These are phyloP conservation scores for Microtus pennsylvanicus DNA, from an alignment of 2,113 vertebrate genomes.

Conservation along the genomic window DNA sequence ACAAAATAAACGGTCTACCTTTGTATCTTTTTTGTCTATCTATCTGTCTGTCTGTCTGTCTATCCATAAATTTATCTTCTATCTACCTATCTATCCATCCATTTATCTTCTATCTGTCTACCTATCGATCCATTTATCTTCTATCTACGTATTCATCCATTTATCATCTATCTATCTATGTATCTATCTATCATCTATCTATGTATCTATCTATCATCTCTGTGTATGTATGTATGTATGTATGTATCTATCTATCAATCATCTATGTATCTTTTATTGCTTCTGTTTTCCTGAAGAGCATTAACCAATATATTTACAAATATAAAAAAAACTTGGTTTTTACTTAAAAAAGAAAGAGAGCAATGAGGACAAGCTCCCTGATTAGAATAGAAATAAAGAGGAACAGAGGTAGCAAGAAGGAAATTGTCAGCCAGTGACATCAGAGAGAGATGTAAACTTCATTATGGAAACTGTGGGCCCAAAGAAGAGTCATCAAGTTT, in stretches of 20 bases:
- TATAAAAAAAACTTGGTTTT: background rate
- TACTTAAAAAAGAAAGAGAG: background rate
- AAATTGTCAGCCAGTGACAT: background rate
- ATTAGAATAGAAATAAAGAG: constrained; percentile 2
- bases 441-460: background rate
- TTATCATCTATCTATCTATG: no score
- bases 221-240: no score
- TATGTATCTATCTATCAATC: no score
- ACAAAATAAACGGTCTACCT: background rate
- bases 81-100: no score
- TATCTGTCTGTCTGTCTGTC: no score
- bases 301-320: background rate
- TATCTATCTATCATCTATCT: no score
- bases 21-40: background rate
- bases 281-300: background rate
- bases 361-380: background rate
- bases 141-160: no score
- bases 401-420: background rate
- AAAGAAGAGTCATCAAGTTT: background rate
- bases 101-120: no score
- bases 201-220: no score
- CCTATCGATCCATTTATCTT: no score
- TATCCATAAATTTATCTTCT: no score
- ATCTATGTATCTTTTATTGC: background rate
- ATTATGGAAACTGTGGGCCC: background rate